These are phyloP conservation scores for Pammene fasciana DNA, from an alignment of 2,888 invertebrate genomes.

Conservation along the genomic window DNA sequence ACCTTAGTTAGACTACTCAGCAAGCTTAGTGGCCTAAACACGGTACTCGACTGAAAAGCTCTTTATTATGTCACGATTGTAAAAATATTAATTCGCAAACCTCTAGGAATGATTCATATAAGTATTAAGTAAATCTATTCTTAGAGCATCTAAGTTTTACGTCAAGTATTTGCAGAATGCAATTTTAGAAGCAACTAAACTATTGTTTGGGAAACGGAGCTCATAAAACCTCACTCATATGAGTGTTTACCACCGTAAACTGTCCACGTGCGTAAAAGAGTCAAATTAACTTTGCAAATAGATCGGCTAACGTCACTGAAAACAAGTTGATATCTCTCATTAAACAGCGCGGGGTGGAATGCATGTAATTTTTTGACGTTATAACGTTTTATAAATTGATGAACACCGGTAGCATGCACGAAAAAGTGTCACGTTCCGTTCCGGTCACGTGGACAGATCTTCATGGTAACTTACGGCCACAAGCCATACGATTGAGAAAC, in stretches of 20 bases:
- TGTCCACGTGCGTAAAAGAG: constrained; percentile 5
- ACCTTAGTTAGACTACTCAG: too few species aligned
- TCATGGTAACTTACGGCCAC: too few species aligned
- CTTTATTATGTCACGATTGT: too few species aligned
- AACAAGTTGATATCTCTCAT: background rate
- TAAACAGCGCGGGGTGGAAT: background rate
- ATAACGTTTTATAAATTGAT: too few species aligned
- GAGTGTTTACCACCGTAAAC: constrained; percentile 1
- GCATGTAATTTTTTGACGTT: too few species aligned
- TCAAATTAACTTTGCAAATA: background rate
- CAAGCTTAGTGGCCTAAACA: too few species aligned
- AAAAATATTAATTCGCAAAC: too few species aligned
- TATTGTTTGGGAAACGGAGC: constrained; percentile 2
- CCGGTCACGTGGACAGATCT: too few species aligned
- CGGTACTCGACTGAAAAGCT: too few species aligned
- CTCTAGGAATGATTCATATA: constrained; percentile 12
- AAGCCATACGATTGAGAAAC: too few species aligned
- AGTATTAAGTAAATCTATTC: background rate
- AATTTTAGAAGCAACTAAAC: constrained; percentile 9
- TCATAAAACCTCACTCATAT: constrained; percentile 8
- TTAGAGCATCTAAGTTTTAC: background rate
- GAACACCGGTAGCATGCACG: too few species aligned
- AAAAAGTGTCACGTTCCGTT: too few species aligned
- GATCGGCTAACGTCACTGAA: background rate
- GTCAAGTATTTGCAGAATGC: constrained; percentile 11